A percentile compares a stretch with the other conserved stretches of the same genome.
Conservation (phyloP, 2,113 vertebrate genomes). For the Melanocharis versteri region DNA sequence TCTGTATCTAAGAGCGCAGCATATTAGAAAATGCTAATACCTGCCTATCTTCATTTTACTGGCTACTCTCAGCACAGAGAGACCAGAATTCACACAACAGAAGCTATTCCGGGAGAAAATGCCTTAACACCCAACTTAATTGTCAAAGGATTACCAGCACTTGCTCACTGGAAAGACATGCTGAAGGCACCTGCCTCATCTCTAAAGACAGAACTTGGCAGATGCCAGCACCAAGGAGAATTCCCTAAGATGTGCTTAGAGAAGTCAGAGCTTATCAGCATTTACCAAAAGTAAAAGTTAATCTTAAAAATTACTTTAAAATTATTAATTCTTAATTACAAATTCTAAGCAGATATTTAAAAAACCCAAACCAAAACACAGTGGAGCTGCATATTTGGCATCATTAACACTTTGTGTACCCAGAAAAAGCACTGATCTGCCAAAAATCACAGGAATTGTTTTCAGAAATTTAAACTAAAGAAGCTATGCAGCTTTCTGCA, state of each 20-base stretch:
- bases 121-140: neutral
- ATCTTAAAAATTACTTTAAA: neutral
- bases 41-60: neutral
- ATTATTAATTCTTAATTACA: neutral
- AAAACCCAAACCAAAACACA: neutral
- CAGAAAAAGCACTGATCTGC: neutral
- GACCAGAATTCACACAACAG: neutral
- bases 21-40: neutral
- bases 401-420: neutral
- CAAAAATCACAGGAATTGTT: neutral
- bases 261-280: neutral
- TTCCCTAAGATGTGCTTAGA: fast-evolving
- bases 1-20: neutral
- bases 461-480: neutral
- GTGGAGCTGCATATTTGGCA: neutral
- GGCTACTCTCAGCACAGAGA: neutral
- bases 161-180: neutral
- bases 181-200: neutral
- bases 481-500: neutral
- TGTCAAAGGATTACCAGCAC: neutral
- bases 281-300: neutral
- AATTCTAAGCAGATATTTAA: neutral
- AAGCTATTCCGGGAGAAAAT: neutral
- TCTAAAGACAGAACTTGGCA: neutral
- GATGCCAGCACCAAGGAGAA: neutral